phyloP scores from a whole-genome alignment of 2,888 invertebrate genomes.

The Chirona hameri region DNA sequence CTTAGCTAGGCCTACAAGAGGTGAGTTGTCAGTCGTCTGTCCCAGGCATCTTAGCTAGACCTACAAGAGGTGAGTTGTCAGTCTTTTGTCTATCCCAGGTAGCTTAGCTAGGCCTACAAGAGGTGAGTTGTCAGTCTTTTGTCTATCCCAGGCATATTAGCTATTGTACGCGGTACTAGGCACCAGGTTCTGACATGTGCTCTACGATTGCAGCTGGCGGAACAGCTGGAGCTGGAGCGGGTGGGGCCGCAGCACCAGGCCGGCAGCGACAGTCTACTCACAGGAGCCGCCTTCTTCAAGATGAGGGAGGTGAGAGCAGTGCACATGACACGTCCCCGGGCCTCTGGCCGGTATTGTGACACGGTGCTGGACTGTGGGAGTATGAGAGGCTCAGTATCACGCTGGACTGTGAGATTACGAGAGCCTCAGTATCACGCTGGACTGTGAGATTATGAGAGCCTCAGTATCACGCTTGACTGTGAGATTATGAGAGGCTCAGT shows the following conservation, averaged over 20 bases:
- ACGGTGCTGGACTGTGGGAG: too few species aligned
- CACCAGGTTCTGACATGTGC: too few species aligned
- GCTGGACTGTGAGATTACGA: too few species aligned
- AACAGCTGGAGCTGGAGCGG: slow-evolving; percentile 83
- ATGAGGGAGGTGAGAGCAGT: slow-evolving; percentile 79
- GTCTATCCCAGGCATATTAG: too few species aligned
- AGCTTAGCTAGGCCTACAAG: slow-evolving; percentile 98
- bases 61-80: slow-evolving; percentile 79
- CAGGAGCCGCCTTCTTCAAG: slow-evolving; percentile 99
- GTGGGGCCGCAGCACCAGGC: slow-evolving; percentile 98
- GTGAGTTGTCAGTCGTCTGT: slow-evolving; percentile 52
- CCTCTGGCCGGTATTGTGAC: background rate
- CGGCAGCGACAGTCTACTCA: slow-evolving; percentile 94
- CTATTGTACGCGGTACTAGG: too few species aligned
- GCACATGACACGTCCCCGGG: background rate
- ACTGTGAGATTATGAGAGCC: too few species aligned
- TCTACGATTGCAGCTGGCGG: slow-evolving; percentile 53
- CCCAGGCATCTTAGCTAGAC: too few species aligned
- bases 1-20: slow-evolving; percentile 98
- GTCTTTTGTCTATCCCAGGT: too few species aligned
- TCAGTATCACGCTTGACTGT: too few species aligned
- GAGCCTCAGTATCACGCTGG: too few species aligned
- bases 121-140: slow-evolving; percentile 69
- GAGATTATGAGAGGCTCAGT: too few species aligned
- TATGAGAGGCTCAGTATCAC: too few species aligned